These are phyloP conservation scores for Apis mellifera DNA, from an alignment of 1,140 invertebrate species.

Conservation along the genomic window DNA sequence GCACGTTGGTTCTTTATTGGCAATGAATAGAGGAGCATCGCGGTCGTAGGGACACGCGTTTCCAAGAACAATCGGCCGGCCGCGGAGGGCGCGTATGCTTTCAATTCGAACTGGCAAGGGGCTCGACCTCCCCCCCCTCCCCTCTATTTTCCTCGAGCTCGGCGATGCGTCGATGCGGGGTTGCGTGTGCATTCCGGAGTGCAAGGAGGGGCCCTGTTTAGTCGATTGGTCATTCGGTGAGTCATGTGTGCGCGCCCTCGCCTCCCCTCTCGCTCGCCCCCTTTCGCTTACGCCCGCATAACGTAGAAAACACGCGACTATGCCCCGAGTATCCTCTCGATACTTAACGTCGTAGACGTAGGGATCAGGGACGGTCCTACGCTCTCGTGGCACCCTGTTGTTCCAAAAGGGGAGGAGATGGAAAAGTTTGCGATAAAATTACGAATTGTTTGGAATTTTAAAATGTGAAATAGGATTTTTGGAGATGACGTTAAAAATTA, in stretches of 20 bases:
- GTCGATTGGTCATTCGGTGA: constrained; percentile 78
- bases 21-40: constrained; percentile 7
- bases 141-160: not conserved
- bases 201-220: constrained; percentile 63
- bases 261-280: constrained; percentile 65
- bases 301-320: constrained; percentile 55
- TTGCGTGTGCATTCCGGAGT: constrained; percentile 60
- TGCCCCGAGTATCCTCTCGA: constrained; percentile 58
- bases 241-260: constrained; percentile 71
- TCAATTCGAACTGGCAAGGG: constrained; percentile 46
- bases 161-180: not conserved
- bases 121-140: not conserved
- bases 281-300: constrained; percentile 75
- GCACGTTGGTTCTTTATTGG: constrained; percentile 19
- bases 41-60: constrained; percentile 11
- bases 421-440: too few relatives aligned
- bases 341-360: constrained; percentile 58
- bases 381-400: not conserved
- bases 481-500: too few relatives aligned
- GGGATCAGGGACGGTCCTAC: constrained; percentile 44
- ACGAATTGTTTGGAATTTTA: too few relatives aligned
- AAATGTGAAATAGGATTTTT: too few relatives aligned
- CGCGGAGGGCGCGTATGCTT: constrained; percentile 23
- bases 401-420: not conserved
- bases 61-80: constrained; percentile 28